Evolutionary conservation across 1,140 invertebrate genomes (phyloP), one percentile per base, ranked within the genome.

Genomic region (Calliopsis andreniformis): DNA sequence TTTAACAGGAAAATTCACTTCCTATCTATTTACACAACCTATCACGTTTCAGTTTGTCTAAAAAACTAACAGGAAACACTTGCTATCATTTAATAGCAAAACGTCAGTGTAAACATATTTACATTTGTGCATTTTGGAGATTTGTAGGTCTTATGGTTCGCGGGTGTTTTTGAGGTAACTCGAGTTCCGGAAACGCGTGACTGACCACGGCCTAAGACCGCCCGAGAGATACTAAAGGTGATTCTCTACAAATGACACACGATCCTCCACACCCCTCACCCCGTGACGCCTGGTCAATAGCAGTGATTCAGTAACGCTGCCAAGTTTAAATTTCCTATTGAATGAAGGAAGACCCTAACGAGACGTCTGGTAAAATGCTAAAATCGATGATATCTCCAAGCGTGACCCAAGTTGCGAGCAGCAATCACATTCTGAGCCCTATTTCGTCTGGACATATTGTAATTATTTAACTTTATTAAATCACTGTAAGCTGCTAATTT

Each of bases 181-280:
- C 71, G 64, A 69, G 82, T 85, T 58, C 58, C 83, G 71, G 73
- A 86, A 89, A 75, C 86, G 66, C 66, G 84, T 71, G 77, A 72
- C 45, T 75, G 82, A 83, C 80, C 76, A 85, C 80, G 73, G 72
- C 59, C 85, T 71, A 76, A 66, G 82, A 89, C 85, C 85, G 86
- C 78, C 79, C 77, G 86, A 69, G 79, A 85, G 66, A 64, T 75
- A 88, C 87, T 91, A 82, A 86, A 78, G 82, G 32, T 81, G 90
- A 92, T 90, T 87, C 90, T 90, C 81, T 92, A 92, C 78, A 88
- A 92, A 83, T 90, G 89, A 87, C 85, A 78, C 45, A 61, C 69
- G 69, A 81, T 76, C 69, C 73, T 77, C 79, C 28, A 67, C 49
- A 76, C 85, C 86, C 76, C 79, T 79, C 58, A 39, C 25, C 78